Evolutionary conservation across 2,797 vertebrate genomes (phyloP).

Genomic region (Lithobates pipiens): DNA sequence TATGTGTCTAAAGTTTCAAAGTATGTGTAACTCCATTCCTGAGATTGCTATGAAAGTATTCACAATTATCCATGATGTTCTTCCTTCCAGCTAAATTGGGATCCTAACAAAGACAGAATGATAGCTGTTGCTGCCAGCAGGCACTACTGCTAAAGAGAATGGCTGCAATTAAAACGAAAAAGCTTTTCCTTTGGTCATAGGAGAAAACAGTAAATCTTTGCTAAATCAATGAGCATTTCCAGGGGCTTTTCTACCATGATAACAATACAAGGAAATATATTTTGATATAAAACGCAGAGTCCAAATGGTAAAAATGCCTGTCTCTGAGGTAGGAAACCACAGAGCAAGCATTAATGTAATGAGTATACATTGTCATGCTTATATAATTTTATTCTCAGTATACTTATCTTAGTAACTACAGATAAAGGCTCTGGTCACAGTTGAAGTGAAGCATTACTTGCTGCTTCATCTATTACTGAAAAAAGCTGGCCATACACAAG

Average conservation of each 20-base stretch:
- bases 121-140: slow-evolving; percentile 52
- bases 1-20: slow-evolving; percentile 56
- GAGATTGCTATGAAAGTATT: slow-evolving; percentile 56
- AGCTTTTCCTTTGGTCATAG: slow-evolving; percentile 59
- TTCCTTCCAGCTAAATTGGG: slow-evolving; percentile 58
- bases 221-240: slow-evolving; percentile 60
- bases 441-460: neutral
- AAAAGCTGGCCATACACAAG: too few relatives aligned
- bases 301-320: neutral
- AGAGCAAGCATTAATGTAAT: slow-evolving; percentile 6
- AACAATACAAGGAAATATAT: slow-evolving; percentile 50
- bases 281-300: neutral
- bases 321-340: neutral
- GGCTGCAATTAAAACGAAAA: slow-evolving; percentile 60
- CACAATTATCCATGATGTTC: slow-evolving; percentile 57
- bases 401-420: neutral
- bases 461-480: too few relatives aligned
- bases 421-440: neutral
- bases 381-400: slow-evolving; percentile 3
- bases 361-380: neutral
- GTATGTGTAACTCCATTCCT: slow-evolving; percentile 53
- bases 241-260: slow-evolving; percentile 47
- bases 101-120: slow-evolving; percentile 61
- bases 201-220: slow-evolving; percentile 60
- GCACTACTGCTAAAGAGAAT: slow-evolving; percentile 53